Base-by-base conservation (phyloP, 2,888 invertebrate genomes). In the Amblyjoppa proteus region DNA sequence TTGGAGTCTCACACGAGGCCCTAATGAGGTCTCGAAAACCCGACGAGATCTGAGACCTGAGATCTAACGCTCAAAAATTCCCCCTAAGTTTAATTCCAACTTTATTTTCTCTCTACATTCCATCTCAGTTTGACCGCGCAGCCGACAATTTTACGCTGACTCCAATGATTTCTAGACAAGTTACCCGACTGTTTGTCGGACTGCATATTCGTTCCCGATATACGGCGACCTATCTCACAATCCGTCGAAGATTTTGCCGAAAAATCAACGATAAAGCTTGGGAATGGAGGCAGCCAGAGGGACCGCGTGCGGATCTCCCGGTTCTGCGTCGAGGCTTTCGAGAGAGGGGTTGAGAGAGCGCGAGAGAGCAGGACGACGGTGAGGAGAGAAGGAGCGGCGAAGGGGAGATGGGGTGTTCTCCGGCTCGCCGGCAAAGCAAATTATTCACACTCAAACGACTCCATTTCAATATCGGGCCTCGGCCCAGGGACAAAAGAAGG, bases 371-470 rank as follows among this genome's bases (percentile, higher is more conserved):
- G 87, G 76, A 80, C 56, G 76, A 80, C 56, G 68, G 80, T 80
- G 84, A 79, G 81, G 75, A 80, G 80, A 34, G 81, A 84, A 83
- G 66, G 49, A 61, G 25, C 70, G 82, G 76, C 64, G 83, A 70
- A 80, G 77, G 74, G 79, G 61, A 79, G 81, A 58, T 9, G 58
- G 78, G 80, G 84, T 34, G 64, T 89, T 90, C 89, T 88, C 90
- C 79, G 89, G 90, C 89, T 90, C 90, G 92, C 92, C 93, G 94
- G 95, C 95, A 95, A 95, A 95, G 95, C 95, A 95, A 95, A 96
- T 96, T 96, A 96, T 95, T 96, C 95, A 96, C 96, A 95, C 95
- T 95, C 95, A 96, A 96, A 96, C 95, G 96, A 95, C 95, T 96
- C 96, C 95, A 96, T 96, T 96, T 95, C 95, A 96, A 96, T 95